These are phyloP conservation scores for Trichonephila clavipes DNA, from an alignment of 1,140 invertebrate genomes.

Conservation along the genomic window DNA sequence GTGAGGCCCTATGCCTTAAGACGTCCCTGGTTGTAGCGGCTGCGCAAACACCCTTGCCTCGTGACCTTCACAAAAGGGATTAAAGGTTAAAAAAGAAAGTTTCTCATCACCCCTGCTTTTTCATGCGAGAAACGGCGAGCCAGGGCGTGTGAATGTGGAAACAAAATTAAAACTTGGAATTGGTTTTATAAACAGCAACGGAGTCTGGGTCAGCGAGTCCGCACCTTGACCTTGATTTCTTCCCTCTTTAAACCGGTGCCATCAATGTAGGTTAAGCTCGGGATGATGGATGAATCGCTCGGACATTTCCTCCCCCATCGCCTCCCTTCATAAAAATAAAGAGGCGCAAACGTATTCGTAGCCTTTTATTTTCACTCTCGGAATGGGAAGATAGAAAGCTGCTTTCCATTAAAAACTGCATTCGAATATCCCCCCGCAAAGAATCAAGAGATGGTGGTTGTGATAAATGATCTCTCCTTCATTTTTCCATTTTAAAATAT, in stretches of 20 bases:
- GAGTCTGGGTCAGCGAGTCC: slow-evolving; percentile 32
- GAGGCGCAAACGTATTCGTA: neutral
- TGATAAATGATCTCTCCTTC: too few species aligned
- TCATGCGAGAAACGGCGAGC: neutral
- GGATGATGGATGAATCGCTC: neutral
- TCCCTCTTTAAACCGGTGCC: neutral
- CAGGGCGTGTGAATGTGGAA: neutral
- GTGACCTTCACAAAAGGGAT: too few species aligned
- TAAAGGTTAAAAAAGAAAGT: too few species aligned
- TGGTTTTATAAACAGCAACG: neutral
- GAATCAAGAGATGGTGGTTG: too few species aligned
- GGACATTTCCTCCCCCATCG: neutral
- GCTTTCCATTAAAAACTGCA: too few species aligned
- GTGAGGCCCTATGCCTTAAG: too few species aligned
- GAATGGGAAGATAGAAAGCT: too few species aligned
- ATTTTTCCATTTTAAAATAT: too few species aligned
- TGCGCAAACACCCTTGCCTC: too few species aligned
- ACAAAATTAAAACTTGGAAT: neutral
- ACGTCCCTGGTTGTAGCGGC: too few species aligned
- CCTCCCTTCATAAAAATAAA: neutral
- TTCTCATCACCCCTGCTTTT: too few species aligned
- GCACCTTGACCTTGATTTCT: slow-evolving; percentile 3
- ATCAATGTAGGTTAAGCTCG: neutral
- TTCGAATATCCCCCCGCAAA: too few species aligned
- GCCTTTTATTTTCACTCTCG: neutral